Evolutionary conservation across 2,888 invertebrate species (phyloP).

Genomic region (Epistrophe eligans): DNA sequence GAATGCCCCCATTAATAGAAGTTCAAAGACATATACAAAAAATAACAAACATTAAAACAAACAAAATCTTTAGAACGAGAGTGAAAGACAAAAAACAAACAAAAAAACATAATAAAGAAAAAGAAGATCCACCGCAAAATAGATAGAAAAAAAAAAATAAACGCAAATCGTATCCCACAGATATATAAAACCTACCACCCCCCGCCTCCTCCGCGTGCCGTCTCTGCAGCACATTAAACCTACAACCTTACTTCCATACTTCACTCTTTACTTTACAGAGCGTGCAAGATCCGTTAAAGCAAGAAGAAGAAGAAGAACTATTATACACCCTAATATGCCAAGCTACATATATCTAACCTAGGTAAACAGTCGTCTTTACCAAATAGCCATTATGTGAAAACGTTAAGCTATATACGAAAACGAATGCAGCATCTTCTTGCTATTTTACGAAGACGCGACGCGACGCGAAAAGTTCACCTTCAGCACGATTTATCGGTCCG

Average conservation of each 20-base stretch:
- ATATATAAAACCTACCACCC: neutral
- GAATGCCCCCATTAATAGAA: neutral
- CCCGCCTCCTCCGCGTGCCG: neutral
- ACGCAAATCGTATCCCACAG: constrained; percentile 63
- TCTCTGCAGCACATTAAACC: constrained; percentile 19
- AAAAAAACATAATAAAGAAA: constrained; percentile 16
- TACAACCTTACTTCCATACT: neutral
- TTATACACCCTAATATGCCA: constrained; percentile 37
- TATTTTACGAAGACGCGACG: constrained; percentile 61
- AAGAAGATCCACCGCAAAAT: constrained; percentile 33
- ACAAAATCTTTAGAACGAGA: constrained; percentile 47
- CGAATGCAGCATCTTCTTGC: constrained; percentile 59
- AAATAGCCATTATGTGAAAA: constrained; percentile 72
- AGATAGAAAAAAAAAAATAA: constrained; percentile 10
- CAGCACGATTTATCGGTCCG: constrained; percentile 74
- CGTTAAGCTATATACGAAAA: constrained; percentile 4
- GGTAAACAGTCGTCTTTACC: constrained; percentile 42
- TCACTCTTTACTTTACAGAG: constrained; percentile 58
- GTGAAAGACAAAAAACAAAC: constrained; percentile 41
- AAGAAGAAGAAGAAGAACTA: constrained; percentile 47
- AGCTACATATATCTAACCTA: neutral
- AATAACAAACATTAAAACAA: constrained; percentile 1
- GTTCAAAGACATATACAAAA: neutral
- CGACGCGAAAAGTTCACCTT: constrained; percentile 73
- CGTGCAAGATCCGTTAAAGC: constrained; percentile 72